A percentile compares a stretch with the other conserved stretches of the same genome.
Conservation (phyloP, 2,797 vertebrate species). For the Sciurus carolinensis region DNA sequence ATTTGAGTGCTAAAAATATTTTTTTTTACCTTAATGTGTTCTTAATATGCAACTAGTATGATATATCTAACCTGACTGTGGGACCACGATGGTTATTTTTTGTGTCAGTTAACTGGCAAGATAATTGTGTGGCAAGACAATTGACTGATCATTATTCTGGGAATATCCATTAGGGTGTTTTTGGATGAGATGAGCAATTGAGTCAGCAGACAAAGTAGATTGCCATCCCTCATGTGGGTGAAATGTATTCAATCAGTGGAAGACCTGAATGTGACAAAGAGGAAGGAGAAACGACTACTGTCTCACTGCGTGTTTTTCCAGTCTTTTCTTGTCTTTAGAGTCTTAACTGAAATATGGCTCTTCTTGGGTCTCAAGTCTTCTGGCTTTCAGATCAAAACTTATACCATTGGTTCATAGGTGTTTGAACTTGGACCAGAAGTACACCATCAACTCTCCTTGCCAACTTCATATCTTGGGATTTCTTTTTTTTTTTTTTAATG, state of each 20-base stretch:
- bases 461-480: neutral
- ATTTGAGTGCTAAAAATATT: neutral
- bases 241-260: neutral
- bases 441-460: neutral
- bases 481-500: neutral
- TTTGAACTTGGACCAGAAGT: neutral
- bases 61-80: neutral
- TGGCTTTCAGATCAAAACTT: neutral
- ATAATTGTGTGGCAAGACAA: neutral
- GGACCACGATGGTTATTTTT: neutral
- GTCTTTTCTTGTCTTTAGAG: neutral
- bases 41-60: neutral
- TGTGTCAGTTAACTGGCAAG: neutral
- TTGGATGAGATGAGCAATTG: neutral
- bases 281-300: no score
- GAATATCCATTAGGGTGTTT: neutral
- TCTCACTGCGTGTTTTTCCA: neutral
- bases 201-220: neutral
- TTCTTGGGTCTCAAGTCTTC: neutral
- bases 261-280: neutral
- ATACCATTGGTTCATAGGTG: neutral
- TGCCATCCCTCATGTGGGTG: neutral
- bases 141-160: neutral
- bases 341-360: neutral
- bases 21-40: neutral